Conservation (phyloP, 2,113 vertebrate genomes). For the Myanophis thanlyinensis region DNA sequence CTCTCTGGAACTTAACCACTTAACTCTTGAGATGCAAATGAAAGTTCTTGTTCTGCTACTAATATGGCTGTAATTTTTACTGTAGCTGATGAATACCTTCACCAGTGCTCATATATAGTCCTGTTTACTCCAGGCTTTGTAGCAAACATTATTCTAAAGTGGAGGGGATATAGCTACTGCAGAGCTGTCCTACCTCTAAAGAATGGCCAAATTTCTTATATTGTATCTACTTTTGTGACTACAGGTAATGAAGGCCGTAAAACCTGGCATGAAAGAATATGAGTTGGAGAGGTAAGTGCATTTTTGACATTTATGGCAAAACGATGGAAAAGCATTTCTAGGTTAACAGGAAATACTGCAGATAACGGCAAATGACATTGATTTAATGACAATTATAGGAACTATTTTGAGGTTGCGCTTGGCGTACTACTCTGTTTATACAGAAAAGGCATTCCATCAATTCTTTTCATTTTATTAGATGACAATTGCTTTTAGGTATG, state of each 20-base stretch:
- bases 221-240: constrained; percentile 57
- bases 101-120: neutral
- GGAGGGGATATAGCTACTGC: neutral
- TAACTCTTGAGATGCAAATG: neutral
- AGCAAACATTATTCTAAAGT: neutral
- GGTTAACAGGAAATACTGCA: neutral
- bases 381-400: neutral
- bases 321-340: constrained; percentile 22
- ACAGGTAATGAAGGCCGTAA: constrained; percentile 82
- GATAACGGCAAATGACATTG: neutral
- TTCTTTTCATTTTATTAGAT: constrained; percentile 42
- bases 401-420: neutral
- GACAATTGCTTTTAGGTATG: constrained; percentile 47
- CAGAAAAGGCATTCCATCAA: constrained; percentile 10
- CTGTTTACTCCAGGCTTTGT: neutral
- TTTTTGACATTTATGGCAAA: constrained; percentile 48
- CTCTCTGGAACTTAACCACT: neutral
- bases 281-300: constrained; percentile 75
- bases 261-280: constrained; percentile 79
- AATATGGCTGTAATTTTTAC: neutral
- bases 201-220: neutral
- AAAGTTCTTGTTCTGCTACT: neutral
- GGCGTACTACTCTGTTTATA: constrained; percentile 29
- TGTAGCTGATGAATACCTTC: neutral
- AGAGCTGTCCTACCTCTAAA: neutral